phyloP scores from a whole-genome alignment of 2,113 vertebrate genomes.

The Mustelus asterias region DNA sequence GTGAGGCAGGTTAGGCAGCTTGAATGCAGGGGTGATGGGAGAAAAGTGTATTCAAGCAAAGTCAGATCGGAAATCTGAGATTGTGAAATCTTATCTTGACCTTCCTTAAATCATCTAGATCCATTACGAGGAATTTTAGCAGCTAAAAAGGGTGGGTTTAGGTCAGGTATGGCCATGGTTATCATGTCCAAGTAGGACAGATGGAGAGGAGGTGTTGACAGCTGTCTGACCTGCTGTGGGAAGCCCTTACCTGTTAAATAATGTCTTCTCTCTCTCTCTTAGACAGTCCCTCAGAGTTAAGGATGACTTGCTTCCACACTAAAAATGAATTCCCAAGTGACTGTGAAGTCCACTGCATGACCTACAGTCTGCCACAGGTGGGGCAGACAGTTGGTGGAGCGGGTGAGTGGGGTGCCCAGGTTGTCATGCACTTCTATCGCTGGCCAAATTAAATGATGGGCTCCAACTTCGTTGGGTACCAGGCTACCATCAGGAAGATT shows the following conservation, averaged over 20 bases:
- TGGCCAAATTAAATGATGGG: not conserved
- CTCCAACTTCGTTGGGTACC: not conserved
- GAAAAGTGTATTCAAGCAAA: not conserved
- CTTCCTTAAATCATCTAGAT: not conserved
- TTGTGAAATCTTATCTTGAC: not conserved
- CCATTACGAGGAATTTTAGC: not conserved
- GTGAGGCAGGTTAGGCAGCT: not conserved
- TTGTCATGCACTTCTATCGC: no score
- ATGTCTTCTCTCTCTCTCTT: no score
- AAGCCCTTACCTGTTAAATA: not conserved
- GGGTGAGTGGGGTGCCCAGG: no score
- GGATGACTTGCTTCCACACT: no score
- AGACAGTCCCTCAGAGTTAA: no score
- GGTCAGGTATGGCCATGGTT: no score
- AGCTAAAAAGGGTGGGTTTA: no score
- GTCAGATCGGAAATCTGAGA: not conserved
- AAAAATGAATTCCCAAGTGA: no score
- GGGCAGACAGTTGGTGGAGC: no score
- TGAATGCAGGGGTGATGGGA: not conserved
- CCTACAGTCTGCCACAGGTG: no score
- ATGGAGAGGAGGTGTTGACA: not conserved
- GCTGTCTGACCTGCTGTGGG: not conserved
- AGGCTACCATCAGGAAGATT: not conserved
- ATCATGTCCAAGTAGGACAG: not conserved
- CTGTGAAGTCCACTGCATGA: no score